Base-by-base conservation (phyloP, 2,113 vertebrate species). In the Gasterosteus nipponicus region DNA sequence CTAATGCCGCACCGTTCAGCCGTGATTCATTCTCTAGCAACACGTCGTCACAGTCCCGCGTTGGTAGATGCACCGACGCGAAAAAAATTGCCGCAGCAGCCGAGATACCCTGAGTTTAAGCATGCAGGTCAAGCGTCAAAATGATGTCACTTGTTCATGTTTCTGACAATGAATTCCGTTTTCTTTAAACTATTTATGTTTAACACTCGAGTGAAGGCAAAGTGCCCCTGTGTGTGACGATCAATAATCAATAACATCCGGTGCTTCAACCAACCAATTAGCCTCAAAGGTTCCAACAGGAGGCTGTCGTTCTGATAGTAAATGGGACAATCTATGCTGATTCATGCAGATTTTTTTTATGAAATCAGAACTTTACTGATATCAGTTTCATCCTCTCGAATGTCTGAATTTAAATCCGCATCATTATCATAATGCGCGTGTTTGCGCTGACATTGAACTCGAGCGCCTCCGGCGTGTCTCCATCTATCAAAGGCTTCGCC, bases 401-500 rank as follows among this genome's bases (percentile, higher is more conserved):
- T 46, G 57, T 73, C 26, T 69, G 7, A 68, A 78, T 46, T 68
- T 41, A 11, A 33, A 38, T 49, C n/a, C 58, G 67, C 15, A 54
- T 19, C 31, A 51, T 73, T 69, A 82, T 51, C 58, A 78, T 69
- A 72, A 77, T 59, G 49, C 42, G 18, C 60, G 41, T 38, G 22
- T 76, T 65, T 62, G 62, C 67, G 72, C 44, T 56, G 22, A 61
- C 59, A 46, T 11, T 69, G 42, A 71, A 69, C 61, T 33, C 31
- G 8, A 62, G 9, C 61, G 65, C 72, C 49, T 69, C 64, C 42
- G 71, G 69, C n/a, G 18, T 16, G 31, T 42, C 31, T 19, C 51
- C 57, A 19, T 59, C 75, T 22, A 80, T 73, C 73, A 70, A 69
- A 79, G n/a, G 72, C 77, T 42, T 49, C 62, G 5, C 61, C 61